Evolutionary conservation across 2,113 vertebrate genomes (phyloP).

Genomic region (Clinocottus analis): DNA sequence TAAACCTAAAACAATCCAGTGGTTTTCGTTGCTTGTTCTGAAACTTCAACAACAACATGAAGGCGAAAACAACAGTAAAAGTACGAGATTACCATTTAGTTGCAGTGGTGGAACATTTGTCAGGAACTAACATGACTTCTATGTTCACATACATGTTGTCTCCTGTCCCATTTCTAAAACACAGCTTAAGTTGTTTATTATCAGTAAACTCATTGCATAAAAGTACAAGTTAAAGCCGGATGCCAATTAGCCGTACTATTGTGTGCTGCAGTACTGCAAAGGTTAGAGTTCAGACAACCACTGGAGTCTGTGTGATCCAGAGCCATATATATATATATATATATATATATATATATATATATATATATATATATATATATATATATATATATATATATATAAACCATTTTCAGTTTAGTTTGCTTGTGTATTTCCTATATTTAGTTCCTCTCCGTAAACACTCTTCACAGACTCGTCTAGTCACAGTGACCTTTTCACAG

Average conservation of each 20-base stretch:
- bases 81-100: neutral
- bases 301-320: neutral
- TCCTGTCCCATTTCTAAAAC: neutral
- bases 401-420: neutral
- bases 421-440: neutral
- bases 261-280: conserved; percentile 85
- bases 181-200: neutral
- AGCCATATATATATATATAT: no score
- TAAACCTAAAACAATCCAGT: neutral
- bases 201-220: neutral
- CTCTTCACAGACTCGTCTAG: neutral
- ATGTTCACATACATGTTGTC: neutral
- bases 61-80: neutral
- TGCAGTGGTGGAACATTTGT: neutral
- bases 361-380: no score
- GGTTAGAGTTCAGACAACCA: conserved; percentile 67
- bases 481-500: neutral
- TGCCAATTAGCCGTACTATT: neutral
- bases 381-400: conserved; percentile 2
- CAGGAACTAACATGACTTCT: neutral
- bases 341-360: no score
- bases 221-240: neutral
- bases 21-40: neutral
- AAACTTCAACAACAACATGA: neutral
- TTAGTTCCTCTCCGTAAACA: conserved; percentile 13